Conservation (phyloP, 2,888 invertebrate genomes). For the Spodoptera exigua region DNA sequence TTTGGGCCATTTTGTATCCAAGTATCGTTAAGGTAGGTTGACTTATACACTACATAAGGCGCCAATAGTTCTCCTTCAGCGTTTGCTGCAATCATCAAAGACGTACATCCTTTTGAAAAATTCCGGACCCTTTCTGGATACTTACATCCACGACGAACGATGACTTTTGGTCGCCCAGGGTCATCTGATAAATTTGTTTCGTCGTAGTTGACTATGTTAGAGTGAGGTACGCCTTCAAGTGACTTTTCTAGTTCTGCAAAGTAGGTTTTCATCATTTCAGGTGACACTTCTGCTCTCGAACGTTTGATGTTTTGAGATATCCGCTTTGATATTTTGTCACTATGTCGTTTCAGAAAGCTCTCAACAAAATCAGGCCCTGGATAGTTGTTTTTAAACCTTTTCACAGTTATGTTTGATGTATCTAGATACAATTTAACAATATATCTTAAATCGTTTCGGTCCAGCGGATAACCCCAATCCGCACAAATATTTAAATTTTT, state of each 20-base stretch:
- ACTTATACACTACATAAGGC: conserved; percentile 73
- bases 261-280: too few relatives aligned
- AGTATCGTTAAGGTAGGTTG: conserved; percentile 62
- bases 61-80: conserved; percentile 67
- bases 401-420: conserved; percentile 18
- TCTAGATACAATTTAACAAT: conserved; percentile 27
- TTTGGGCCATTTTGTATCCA: conserved; percentile 72
- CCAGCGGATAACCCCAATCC: too few relatives aligned
- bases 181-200: too few relatives aligned
- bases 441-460: conserved; percentile 25
- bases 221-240: too few relatives aligned
- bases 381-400: conserved; percentile 33
- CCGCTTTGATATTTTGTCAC: too few relatives aligned
- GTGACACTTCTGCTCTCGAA: too few relatives aligned
- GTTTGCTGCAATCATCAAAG: conserved; percentile 69
- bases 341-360: too few relatives aligned
- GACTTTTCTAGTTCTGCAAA: too few relatives aligned
- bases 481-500: too few relatives aligned
- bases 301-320: too few relatives aligned
- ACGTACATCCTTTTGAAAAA: conserved; percentile 47
- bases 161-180: conserved; percentile 46
- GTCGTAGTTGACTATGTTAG: too few relatives aligned
- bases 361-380: conserved; percentile 27
- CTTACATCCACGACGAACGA: conserved; percentile 58
- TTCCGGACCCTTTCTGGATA: conserved; percentile 58